Conservation (phyloP, 2,797 vertebrate species). For the Glyptemys insculpta region DNA sequence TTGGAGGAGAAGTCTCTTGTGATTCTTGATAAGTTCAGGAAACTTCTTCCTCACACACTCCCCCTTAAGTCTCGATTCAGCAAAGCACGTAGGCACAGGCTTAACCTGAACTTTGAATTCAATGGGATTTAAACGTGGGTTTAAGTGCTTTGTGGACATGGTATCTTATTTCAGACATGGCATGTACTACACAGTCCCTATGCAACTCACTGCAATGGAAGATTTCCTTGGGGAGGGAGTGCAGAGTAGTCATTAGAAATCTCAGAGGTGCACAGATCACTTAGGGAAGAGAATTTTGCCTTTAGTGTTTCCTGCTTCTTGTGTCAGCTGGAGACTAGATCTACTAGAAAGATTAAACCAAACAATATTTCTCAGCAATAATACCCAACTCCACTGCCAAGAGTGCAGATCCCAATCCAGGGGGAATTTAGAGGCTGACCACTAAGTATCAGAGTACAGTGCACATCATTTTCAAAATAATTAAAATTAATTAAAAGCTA, state of each 20-base stretch:
- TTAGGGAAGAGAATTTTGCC: background rate
- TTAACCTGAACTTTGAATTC: background rate
- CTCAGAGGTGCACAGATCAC: background rate
- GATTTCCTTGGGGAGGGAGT: background rate
- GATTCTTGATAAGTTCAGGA: background rate
- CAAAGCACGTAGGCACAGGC: background rate
- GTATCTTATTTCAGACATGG: background rate
- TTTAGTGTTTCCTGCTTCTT: background rate
- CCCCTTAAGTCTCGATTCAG: background rate
- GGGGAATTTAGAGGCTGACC: conserved; percentile 20
- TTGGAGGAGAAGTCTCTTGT: background rate
- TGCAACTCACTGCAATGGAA: background rate
- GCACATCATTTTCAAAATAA: conserved; percentile 46
- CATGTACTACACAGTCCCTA: background rate
- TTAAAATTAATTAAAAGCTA: conserved; percentile 66
- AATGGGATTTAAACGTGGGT: background rate
- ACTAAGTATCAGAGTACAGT: conserved; percentile 53
- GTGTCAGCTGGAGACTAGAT: background rate
- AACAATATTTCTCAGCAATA: conserved; percentile 15
- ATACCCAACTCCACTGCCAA: background rate
- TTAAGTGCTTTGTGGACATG: background rate
- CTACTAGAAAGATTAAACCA: background rate
- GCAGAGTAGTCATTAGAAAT: background rate
- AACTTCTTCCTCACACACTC: background rate
- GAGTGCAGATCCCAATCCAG: background rate